phyloP scores from a whole-genome alignment of 2,113 vertebrate species.

The Cyprinodon variegatus region DNA sequence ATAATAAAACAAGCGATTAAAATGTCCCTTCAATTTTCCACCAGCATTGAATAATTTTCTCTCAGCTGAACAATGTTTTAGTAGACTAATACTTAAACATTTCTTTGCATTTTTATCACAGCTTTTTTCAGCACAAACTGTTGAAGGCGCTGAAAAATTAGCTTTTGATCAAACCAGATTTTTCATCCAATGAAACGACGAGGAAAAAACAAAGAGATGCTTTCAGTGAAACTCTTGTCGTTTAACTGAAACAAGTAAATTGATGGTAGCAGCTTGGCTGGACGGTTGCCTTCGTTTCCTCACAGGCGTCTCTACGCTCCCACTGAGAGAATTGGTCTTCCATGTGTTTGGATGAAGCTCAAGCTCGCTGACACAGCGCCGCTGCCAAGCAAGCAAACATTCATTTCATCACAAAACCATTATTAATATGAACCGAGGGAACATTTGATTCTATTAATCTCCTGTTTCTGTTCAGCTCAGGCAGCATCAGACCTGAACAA shows the following conservation, averaged over 20 bases:
- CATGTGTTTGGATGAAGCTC: conserved; percentile 65
- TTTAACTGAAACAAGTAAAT: conserved; percentile 42
- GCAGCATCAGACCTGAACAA: background rate
- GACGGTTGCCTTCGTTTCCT: conserved; percentile 58
- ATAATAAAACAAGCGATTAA: background rate
- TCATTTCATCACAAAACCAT: conserved; percentile 31
- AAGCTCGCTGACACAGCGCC: conserved; percentile 33
- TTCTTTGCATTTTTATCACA: too few relatives aligned
- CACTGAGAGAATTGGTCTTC: conserved; percentile 65
- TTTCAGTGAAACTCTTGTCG: conserved; percentile 33
- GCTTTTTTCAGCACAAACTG: too few relatives aligned
- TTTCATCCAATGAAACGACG: conserved; percentile 27
- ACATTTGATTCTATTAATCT: conserved; percentile 19
- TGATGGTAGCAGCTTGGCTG: conserved; percentile 69
- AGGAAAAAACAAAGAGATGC: conserved; percentile 5
- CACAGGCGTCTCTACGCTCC: conserved; percentile 60
- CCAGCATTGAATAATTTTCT: background rate
- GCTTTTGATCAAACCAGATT: background rate
- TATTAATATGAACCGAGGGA: conserved; percentile 41
- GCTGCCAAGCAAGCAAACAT: conserved; percentile 39
- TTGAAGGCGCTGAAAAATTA: background rate
- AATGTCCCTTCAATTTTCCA: background rate
- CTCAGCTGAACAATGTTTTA: background rate
- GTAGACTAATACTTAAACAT: too few relatives aligned
- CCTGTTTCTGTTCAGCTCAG: background rate